These are phyloP conservation scores for Synergus gifuensis DNA, from an alignment of 2,888 invertebrate species.

Conservation along the genomic window DNA sequence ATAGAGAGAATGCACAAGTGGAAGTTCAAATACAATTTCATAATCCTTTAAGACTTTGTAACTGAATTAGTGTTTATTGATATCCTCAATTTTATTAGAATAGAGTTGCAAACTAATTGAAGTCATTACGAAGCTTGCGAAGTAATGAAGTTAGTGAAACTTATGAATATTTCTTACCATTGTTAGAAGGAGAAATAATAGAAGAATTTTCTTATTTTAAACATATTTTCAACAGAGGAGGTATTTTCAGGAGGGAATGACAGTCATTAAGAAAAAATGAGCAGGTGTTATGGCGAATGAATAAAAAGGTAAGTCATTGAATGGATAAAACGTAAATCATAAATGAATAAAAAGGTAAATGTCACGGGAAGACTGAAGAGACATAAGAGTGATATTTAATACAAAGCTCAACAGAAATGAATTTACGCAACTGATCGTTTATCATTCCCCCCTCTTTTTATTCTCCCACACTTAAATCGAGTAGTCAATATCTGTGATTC, in stretches of 20 bases:
- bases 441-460: neutral
- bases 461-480: neutral
- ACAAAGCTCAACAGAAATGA: neutral
- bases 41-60: neutral
- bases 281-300: neutral
- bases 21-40: neutral
- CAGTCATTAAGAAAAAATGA: neutral
- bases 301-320: neutral
- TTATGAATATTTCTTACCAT: too few species aligned
- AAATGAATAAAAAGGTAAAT: neutral
- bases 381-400: neutral
- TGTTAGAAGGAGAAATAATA: too few species aligned
- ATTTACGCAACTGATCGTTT: slow-evolving; percentile 21
- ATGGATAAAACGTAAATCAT: neutral
- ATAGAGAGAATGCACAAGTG: slow-evolving; percentile 6
- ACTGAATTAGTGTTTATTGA: neutral
- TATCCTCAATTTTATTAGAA: neutral
- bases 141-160: neutral
- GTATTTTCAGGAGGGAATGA: neutral
- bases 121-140: neutral
- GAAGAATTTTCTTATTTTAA: too few species aligned
- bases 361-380: neutral
- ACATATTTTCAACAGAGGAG: neutral
- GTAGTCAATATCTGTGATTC: neutral
- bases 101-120: neutral